phyloP scores from a whole-genome alignment of 2,113 vertebrate genomes.

The Myrmecophaga tridactyla region DNA sequence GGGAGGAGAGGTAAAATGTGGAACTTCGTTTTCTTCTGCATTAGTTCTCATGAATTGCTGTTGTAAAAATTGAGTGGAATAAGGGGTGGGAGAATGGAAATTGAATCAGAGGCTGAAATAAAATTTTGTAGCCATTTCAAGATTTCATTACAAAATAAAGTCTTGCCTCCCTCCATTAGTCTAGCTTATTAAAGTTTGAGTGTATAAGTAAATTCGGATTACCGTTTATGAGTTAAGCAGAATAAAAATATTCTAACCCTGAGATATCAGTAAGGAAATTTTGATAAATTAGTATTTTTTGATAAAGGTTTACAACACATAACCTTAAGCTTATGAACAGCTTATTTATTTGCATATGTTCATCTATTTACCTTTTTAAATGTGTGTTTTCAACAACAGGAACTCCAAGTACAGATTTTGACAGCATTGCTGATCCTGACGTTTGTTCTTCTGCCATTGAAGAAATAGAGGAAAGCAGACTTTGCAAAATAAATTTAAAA shows the following conservation, averaged over 20 bases:
- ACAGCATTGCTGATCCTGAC: not conserved
- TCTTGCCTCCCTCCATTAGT: not conserved
- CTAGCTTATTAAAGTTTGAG: not conserved
- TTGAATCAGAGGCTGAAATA: not conserved
- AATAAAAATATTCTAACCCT: not conserved
- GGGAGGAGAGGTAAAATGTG: not conserved
- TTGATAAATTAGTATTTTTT: not conserved
- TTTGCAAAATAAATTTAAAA: conserved; percentile 14
- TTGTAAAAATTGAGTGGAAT: not conserved
- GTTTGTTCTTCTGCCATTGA: not conserved
- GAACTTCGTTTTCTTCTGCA: not conserved
- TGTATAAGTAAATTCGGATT: not conserved
- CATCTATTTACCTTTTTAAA: not conserved
- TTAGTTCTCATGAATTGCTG: not conserved
- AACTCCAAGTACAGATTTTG: conserved; percentile 21
- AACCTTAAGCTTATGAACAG: not conserved
- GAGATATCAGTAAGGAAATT: not conserved
- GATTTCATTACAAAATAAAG: conserved; percentile 16
- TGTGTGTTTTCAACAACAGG: conserved; percentile 53
- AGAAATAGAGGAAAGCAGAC: not conserved
- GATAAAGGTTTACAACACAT: not conserved
- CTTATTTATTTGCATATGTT: not conserved
- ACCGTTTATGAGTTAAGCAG: not conserved
- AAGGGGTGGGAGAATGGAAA: not conserved
- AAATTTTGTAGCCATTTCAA: conserved; percentile 44